A percentile compares a stretch with the other conserved stretches of the same genome.
Conservation (phyloP, 2,797 vertebrate genomes). For the Dallia pectoralis region DNA sequence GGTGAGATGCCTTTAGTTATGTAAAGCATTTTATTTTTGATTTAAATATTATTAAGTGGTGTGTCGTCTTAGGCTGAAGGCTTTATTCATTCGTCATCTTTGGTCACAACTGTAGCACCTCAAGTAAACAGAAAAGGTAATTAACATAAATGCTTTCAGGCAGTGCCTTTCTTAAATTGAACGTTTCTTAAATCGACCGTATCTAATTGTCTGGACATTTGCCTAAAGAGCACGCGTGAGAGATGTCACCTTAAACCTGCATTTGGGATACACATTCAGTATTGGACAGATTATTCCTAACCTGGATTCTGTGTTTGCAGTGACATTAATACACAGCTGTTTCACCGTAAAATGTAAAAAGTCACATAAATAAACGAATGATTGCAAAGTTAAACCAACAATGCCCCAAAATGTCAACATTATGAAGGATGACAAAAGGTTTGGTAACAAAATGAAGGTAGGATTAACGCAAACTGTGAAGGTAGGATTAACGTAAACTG, state of each 20-base stretch:
- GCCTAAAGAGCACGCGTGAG: constrained; percentile 62
- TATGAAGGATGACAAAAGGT: no score
- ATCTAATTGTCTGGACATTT: constrained; percentile 70
- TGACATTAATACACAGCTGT: no score
- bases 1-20: constrained; percentile 47
- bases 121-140: constrained; percentile 46
- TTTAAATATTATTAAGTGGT: constrained; percentile 61
- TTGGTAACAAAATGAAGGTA: no score
- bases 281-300: constrained; percentile 28
- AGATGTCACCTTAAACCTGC: constrained; percentile 66
- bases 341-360: no score
- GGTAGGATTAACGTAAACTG: no score
- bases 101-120: constrained; percentile 53
- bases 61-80: constrained; percentile 40
- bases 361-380: no score
- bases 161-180: constrained; percentile 31
- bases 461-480: no score
- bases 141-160: constrained; percentile 62
- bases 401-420: no score
- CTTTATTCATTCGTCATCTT: constrained; percentile 64
- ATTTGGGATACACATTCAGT: constrained; percentile 62
- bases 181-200: constrained; percentile 53
- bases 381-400: no score
- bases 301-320: no score
- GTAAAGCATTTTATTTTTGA: constrained; percentile 59